Conservation (phyloP, 2,888 invertebrate species). For the Chymomyza procnemis region DNA sequence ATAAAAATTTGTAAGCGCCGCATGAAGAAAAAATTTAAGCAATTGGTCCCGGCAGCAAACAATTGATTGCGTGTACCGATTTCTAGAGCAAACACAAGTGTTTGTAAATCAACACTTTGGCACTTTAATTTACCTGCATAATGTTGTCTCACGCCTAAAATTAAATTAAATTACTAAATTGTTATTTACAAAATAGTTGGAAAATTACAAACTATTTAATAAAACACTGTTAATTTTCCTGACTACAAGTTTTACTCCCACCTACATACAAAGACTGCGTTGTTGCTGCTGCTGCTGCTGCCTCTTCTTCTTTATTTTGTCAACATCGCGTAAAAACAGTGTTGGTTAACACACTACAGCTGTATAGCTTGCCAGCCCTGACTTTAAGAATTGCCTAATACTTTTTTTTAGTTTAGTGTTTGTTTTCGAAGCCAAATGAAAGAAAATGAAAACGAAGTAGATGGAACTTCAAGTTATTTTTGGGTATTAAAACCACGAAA, state of each 20-base stretch:
- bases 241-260: not conserved
- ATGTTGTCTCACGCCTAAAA: not conserved
- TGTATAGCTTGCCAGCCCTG: not conserved
- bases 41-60: slow-evolving; percentile 3
- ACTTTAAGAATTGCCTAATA: not conserved
- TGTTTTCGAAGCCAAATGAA: not conserved
- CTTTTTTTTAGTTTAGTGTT: not conserved
- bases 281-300: not conserved
- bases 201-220: not conserved
- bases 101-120: not conserved
- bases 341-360: not conserved
- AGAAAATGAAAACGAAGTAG: not conserved
- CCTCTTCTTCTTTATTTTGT: not conserved
- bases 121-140: not conserved
- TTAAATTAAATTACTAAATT: not conserved
- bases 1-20: not conserved
- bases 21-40: slow-evolving; percentile 17
- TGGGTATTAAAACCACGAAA: slow-evolving; percentile 6
- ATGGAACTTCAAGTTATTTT: not conserved
- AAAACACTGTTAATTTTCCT: not conserved
- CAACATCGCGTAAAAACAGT: not conserved
- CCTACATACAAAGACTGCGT: not conserved
- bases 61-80: slow-evolving; percentile 48
- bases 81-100: not conserved
- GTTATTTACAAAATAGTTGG: not conserved